Conservation (phyloP, 2,797 vertebrate genomes). For the Calcarius lapponicus region DNA sequence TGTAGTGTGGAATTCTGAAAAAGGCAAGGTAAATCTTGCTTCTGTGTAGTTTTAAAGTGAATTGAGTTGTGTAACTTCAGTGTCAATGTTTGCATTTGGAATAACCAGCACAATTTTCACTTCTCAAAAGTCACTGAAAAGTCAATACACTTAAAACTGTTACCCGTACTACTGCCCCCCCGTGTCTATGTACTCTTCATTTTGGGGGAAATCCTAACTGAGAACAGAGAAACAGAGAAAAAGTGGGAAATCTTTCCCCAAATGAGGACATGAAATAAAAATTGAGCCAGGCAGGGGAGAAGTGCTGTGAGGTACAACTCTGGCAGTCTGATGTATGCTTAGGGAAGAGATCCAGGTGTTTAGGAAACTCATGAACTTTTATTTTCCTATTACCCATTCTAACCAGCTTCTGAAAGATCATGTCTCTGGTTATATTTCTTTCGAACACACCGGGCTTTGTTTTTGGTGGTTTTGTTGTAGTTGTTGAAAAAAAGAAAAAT, state of each 20-base stretch:
- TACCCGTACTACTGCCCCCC: accelerated
- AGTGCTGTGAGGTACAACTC: background rate
- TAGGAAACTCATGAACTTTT: background rate
- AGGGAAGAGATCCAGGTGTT: background rate
- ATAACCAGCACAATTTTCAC: background rate
- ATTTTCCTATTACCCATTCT: background rate
- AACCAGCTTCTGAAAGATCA: background rate
- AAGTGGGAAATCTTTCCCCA: background rate
- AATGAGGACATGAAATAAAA: background rate
- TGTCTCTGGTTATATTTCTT: background rate
- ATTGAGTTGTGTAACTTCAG: background rate
- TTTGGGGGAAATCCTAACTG: background rate
- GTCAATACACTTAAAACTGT: background rate
- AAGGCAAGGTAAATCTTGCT: background rate
- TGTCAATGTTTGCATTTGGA: background rate
- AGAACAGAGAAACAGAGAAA: background rate
- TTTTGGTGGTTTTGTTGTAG: background rate
- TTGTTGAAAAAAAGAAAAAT: background rate
- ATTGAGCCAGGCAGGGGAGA: background rate
- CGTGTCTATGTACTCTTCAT: background rate
- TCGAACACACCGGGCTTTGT: background rate
- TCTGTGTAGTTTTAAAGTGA: background rate
- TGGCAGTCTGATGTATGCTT: background rate
- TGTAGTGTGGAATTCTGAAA: background rate
- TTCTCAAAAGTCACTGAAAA: background rate